Conservation (phyloP, 2,797 vertebrate genomes). For the Argya squamiceps region DNA sequence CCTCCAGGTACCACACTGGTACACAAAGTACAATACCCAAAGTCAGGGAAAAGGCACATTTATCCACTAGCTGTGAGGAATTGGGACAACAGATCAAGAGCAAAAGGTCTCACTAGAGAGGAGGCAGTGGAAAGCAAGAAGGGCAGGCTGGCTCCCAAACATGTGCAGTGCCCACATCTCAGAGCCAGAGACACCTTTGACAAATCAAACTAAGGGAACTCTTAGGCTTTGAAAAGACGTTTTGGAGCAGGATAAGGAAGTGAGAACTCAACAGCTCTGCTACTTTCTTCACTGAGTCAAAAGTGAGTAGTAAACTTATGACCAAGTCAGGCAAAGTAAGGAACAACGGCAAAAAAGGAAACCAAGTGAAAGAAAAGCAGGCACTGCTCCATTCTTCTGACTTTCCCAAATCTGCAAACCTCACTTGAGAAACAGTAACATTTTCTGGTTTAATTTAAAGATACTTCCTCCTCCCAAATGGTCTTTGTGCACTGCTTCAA, state of each 20-base stretch:
- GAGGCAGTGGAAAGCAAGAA: background rate
- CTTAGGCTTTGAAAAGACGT: background rate
- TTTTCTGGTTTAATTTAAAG: background rate
- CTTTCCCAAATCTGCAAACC: background rate
- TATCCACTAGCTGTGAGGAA: background rate
- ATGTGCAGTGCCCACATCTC: background rate
- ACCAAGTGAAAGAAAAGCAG: background rate
- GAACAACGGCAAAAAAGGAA: background rate
- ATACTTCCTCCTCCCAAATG: background rate
- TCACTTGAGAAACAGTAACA: background rate
- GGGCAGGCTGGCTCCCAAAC: background rate
- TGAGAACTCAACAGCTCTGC: background rate
- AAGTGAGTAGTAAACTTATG: background rate
- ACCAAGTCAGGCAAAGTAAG: background rate
- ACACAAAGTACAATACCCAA: background rate
- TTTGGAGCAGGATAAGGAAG: background rate
- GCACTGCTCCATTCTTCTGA: background rate
- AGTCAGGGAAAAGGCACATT: conserved; percentile 13
- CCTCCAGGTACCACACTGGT: background rate
- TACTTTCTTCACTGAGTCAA: background rate
- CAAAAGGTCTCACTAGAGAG: background rate
- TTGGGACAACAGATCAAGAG: background rate
- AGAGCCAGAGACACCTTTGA: background rate
- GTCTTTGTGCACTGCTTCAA: background rate
- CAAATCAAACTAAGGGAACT: background rate